phyloP scores from a whole-genome alignment of 2,113 vertebrate genomes.

The Hippocampus comes region DNA sequence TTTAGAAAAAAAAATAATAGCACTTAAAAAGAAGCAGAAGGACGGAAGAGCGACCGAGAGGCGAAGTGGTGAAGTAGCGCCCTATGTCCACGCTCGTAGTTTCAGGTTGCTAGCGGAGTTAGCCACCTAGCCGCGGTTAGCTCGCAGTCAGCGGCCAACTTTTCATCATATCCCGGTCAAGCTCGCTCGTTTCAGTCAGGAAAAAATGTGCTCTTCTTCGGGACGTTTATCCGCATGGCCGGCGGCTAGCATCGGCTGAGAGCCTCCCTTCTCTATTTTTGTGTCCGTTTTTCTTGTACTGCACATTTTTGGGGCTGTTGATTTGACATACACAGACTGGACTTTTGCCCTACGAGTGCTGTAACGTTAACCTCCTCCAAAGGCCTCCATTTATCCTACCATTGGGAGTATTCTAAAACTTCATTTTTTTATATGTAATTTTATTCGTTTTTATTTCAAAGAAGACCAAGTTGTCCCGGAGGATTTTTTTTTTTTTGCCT shows the following conservation, averaged over 20 bases:
- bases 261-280: neutral
- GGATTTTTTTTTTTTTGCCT: slow-evolving; percentile 27
- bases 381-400: slow-evolving; percentile 12
- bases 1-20: neutral
- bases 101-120: slow-evolving; percentile 59
- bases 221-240: slow-evolving; percentile 49
- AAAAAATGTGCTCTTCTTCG: slow-evolving; percentile 44
- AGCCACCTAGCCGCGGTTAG: slow-evolving; percentile 32
- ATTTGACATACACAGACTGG: slow-evolving; percentile 18
- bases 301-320: slow-evolving; percentile 11
- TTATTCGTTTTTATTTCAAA: slow-evolving; percentile 2
- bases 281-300: neutral
- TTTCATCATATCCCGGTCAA: neutral
- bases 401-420: slow-evolving; percentile 20
- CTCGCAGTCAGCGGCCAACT: neutral
- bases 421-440: too few species aligned
- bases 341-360: slow-evolving; percentile 42
- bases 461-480: slow-evolving; percentile 7
- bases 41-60: neutral
- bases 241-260: slow-evolving; percentile 60
- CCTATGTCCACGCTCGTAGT: slow-evolving; percentile 7
- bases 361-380: neutral
- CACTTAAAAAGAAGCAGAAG: neutral
- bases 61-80: neutral
- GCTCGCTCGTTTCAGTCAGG: neutral